Evolutionary conservation across 2,113 vertebrate genomes (phyloP).

Genomic region (Mirounga angustirostris): DNA sequence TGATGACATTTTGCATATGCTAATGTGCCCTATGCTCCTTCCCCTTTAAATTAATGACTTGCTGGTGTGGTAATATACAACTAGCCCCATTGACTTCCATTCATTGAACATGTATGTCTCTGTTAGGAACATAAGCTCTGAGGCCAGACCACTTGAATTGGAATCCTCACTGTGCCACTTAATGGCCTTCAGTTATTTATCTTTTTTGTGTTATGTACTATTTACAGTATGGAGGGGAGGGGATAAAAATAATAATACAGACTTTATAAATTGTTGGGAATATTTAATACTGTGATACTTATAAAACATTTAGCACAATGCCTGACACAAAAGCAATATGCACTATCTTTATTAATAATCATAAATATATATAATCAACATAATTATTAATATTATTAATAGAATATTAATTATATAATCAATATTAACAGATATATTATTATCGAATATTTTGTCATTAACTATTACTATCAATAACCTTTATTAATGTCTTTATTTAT

Average conservation of each 20-base stretch:
- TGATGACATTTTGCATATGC: neutral
- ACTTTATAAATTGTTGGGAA: neutral
- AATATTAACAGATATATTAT: neutral
- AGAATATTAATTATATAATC: neutral
- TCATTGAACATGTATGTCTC: neutral
- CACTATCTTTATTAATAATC: neutral
- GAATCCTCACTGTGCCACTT: neutral
- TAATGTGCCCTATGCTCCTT: neutral
- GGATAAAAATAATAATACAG: neutral
- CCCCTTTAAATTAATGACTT: neutral
- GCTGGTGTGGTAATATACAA: neutral
- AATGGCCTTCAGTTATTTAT: neutral
- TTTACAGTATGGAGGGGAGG: rapidly evolving
- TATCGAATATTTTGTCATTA: neutral
- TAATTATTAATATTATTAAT: neutral
- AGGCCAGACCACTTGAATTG: neutral
- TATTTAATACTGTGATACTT: neutral
- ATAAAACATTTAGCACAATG: neutral
- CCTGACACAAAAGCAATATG: neutral
- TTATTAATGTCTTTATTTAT: neutral
- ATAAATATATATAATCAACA: neutral
- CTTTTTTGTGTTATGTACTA: neutral
- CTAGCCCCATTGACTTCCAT: neutral
- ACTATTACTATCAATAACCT: neutral
- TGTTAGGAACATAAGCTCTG: neutral